These are phyloP conservation scores for Himantopus leucocephalus DNA, from an alignment of 2,113 vertebrate species.

Conservation along the genomic window DNA sequence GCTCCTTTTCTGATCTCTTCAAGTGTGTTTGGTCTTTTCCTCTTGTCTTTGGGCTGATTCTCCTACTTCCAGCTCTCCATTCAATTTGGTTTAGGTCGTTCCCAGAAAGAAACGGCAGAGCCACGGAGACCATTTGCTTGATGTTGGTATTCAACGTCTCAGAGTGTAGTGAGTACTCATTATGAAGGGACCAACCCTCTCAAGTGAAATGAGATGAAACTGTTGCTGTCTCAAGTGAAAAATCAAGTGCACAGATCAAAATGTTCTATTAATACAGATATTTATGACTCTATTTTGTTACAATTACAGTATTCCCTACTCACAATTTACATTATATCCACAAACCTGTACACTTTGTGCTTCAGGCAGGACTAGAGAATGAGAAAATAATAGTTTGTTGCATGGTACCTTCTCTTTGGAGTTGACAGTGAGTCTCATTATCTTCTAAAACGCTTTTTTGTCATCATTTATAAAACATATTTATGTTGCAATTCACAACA, in stretches of 20 bases:
- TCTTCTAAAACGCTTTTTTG: neutral
- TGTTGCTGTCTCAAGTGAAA: neutral
- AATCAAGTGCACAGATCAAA: conserved; percentile 3
- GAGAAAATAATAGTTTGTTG: neutral
- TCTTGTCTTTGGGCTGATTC: neutral
- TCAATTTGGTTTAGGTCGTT: neutral
- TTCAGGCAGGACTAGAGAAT: neutral
- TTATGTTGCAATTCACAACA: neutral
- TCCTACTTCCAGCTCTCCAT: neutral
- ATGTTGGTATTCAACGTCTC: neutral
- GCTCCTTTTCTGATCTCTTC: neutral
- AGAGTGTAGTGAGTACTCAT: neutral
- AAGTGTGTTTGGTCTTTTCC: neutral
- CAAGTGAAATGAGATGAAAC: neutral
- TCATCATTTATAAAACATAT: neutral
- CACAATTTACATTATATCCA: neutral
- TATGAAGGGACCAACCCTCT: neutral
- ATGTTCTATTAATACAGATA: neutral
- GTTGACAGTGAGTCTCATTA: neutral
- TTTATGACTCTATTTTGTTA: neutral
- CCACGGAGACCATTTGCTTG: neutral
- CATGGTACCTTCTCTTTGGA: neutral
- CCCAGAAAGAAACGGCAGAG: neutral
- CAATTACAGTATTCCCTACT: neutral
- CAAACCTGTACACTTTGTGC: neutral